phyloP scores from a whole-genome alignment of 2,113 vertebrate species.

The Ivindomyrus marchei region DNA sequence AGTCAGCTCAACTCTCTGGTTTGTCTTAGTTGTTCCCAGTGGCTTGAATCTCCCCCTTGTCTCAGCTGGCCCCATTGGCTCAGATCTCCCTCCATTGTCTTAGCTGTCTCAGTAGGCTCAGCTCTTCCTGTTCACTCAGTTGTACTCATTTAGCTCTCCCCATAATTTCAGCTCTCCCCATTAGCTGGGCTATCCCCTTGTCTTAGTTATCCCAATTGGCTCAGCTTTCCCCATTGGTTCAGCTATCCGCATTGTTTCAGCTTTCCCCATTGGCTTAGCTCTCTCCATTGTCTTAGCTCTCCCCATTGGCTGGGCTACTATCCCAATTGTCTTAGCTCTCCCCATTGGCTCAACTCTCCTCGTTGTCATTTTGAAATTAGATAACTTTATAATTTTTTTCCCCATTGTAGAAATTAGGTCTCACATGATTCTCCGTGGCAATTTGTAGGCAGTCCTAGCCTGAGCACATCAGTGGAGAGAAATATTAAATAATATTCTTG shows the following conservation, averaged over 20 bases:
- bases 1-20: neutral
- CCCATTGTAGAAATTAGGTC: slow-evolving; percentile 11
- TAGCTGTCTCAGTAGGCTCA: neutral
- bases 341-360: neutral
- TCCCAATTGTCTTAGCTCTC: neutral
- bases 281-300: no score
- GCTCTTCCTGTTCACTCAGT: neutral
- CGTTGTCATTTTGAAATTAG: slow-evolving; percentile 19
- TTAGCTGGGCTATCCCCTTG: neutral
- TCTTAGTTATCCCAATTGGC: neutral
- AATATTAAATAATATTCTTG: neutral
- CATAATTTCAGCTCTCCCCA: no score
- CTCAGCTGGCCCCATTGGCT: neutral
- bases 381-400: slow-evolving; percentile 31
- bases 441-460: neutral
- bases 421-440: neutral
- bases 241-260: neutral
- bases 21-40: neutral
- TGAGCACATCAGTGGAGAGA: neutral
- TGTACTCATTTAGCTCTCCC: neutral
- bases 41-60: no score
- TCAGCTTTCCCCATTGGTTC: no score
- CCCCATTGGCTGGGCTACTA: no score
- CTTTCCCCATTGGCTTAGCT: no score
- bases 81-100: neutral